Evolutionary conservation across 2,797 vertebrate species (phyloP), one percentile per base, ranked within the genome.

Genomic region (Leptoclinus maculatus): DNA sequence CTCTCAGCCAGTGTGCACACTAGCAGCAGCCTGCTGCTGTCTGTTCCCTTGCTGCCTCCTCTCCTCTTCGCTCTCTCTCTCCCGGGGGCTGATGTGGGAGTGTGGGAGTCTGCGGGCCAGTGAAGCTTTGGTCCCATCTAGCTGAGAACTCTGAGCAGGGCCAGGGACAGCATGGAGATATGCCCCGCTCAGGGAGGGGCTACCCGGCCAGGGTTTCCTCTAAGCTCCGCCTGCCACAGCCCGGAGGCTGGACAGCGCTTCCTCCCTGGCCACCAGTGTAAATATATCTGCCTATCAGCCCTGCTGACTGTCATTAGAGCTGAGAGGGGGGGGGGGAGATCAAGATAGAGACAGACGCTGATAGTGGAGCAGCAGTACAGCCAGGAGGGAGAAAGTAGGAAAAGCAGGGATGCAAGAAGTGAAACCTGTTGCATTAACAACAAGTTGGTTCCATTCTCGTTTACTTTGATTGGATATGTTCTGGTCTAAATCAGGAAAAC

Each of bases 101-200:
- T 79, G 80, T 82, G 74, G 63, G 76, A 84, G 83, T 86, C 79
- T 88, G 86, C 6, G 63, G 83, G 92, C 90, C 92, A 88, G 93
- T 85, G 89, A 90, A 87, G 90, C 82, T 93, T 95, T 96, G 96
- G 96, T 96, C 96, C 96, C 95, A 96, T 96, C 90, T 89, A 94
- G 92, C 94, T 92, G 89, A 94, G 95, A 93, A 92, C 95, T 93
- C 81, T 91, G 92, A 92, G 88, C 82, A 51, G 76, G 80, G 85
- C 88, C 82, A 68, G 87, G 89, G 90, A 87, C 87, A 78, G 88
- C 78, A 77, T 66, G 70, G 54, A 71, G 92, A 93, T 94, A 94
- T 94, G 94, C 91, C 93, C 91, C 70, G 72, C 36, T 87, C 80
- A 74, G 94, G 93, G 96, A 86, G 94, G 94, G 73, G 94, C 95